phyloP scores from a whole-genome alignment of 2,113 vertebrate genomes.

The Opisthocomus hoazin region DNA sequence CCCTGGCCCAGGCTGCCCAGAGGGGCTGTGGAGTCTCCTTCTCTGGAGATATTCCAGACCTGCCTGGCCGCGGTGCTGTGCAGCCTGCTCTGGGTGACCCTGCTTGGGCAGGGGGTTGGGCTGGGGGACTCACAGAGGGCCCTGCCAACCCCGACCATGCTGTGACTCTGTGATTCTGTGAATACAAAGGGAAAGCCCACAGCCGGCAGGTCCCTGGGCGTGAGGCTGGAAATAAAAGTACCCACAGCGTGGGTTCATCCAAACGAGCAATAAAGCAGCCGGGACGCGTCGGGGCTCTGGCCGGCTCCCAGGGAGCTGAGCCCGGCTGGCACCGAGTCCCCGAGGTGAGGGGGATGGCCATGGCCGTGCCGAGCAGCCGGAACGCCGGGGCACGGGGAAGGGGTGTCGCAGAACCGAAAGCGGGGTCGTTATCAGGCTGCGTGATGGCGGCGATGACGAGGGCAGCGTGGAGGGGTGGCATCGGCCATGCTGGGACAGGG shows the following conservation, averaged over 20 bases:
- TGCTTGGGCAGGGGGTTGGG: too few species aligned
- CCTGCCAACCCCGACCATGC: too few species aligned
- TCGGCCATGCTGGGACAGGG: not conserved
- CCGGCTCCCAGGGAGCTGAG: not conserved
- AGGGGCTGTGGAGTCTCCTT: too few species aligned
- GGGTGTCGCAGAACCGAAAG: not conserved
- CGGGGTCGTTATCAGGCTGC: not conserved
- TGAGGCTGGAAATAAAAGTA: not conserved
- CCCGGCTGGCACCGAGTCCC: not conserved
- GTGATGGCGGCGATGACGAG: not conserved
- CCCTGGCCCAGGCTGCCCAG: too few species aligned
- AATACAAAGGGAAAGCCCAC: accelerated
- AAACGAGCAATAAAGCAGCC: too few species aligned
- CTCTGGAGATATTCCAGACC: too few species aligned
- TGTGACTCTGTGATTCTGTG: too few species aligned
- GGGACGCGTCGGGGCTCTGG: accelerated
- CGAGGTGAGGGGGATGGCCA: accelerated
- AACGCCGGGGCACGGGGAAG: accelerated
- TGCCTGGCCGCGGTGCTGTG: too few species aligned
- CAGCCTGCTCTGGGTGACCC: too few species aligned
- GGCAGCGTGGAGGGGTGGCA: not conserved
- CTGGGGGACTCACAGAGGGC: too few species aligned
- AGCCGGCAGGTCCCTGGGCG: not conserved
- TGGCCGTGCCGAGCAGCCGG: not conserved
- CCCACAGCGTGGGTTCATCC: accelerated